Conservation (phyloP, 1,140 invertebrate genomes). For the Heterodera schachtii region DNA sequence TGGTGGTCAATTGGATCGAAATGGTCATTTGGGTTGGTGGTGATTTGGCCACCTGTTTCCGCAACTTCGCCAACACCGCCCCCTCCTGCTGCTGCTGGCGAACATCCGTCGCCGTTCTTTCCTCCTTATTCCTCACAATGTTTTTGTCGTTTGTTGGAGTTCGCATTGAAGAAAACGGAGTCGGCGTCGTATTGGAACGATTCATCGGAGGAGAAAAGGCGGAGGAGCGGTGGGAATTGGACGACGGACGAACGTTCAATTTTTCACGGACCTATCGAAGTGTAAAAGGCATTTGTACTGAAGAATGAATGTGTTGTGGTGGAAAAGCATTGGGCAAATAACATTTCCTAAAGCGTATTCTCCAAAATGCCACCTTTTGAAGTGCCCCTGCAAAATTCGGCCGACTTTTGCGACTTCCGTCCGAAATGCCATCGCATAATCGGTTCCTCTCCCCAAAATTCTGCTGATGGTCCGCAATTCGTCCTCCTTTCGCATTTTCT, state of each 20-base stretch:
- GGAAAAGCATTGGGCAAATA: background rate
- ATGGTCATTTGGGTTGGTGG: background rate
- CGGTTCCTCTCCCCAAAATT: too few species aligned
- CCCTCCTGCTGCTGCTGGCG: background rate
- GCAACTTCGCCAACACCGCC: background rate
- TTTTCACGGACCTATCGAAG: background rate
- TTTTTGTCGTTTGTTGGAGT: background rate
- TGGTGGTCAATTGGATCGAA: too few species aligned
- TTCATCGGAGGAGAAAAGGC: background rate
- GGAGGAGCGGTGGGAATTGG: background rate
- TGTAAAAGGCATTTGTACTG: background rate
- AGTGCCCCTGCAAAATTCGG: background rate
- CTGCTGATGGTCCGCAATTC: background rate
- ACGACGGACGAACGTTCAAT: background rate
- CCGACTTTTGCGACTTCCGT: background rate
- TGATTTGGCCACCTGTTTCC: background rate
- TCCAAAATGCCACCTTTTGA: background rate
- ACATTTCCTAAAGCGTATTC: background rate
- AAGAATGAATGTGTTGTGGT: too few species aligned
- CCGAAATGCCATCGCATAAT: too few species aligned
- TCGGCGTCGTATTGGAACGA: conserved; percentile 8
- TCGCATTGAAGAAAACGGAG: background rate
- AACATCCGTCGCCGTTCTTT: background rate
- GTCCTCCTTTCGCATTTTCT: background rate
- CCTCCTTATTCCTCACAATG: background rate